Evolutionary conservation across 2,113 vertebrate species (phyloP), one percentile per base, ranked within the genome.

Genomic region (Lophura nycthemera): DNA sequence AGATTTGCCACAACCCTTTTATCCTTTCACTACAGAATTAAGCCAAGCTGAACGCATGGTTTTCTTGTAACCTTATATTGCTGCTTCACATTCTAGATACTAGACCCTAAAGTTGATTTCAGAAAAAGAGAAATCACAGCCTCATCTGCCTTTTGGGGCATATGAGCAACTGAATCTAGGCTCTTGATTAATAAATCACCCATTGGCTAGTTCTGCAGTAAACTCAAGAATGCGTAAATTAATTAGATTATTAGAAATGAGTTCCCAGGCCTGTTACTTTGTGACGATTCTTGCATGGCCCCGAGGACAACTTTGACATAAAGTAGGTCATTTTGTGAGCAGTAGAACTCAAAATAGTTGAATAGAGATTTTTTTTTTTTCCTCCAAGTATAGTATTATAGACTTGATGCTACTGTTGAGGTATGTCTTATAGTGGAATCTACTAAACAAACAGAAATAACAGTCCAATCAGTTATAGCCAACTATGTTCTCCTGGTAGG

Each of bases 221-320:
- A 95, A 84, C 78, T 79, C 86, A 84, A 88, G 59, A 93, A 83
- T 92, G 83, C 89, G 88, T 95, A 88, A 89, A 90, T 94, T 95
- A 96, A 96, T 97, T 96, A 94, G 84, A 92, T 95, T 90, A 92
- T 93, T 90, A 81, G 94, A 96, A 95, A 71, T 70, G 2, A 80
- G 77, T 94, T 94, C 50, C 74, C 60, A 67, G 63, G 64, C 73
- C 75, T 89, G 24, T 92, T 90, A 76, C 61, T 81, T 84, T 83
- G 81, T 95, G 90, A 79, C 77, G 91, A 91, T 79, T 95, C 78
- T 95, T 92, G 74, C 52, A 56, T 79, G 56, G 47, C 90, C 86
- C 57, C 0, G 0, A 95, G 83, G 90, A 93, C 43, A 92, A 82
- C 19, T 79, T 74, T 30, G 59, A 67, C 54, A 80, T 84, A 85